A percentile compares a stretch with the other conserved stretches of the same genome.
These are phyloP conservation scores for Smutsia temminckii DNA, from an alignment of 2,797 vertebrate species.

Conservation along the genomic window DNA sequence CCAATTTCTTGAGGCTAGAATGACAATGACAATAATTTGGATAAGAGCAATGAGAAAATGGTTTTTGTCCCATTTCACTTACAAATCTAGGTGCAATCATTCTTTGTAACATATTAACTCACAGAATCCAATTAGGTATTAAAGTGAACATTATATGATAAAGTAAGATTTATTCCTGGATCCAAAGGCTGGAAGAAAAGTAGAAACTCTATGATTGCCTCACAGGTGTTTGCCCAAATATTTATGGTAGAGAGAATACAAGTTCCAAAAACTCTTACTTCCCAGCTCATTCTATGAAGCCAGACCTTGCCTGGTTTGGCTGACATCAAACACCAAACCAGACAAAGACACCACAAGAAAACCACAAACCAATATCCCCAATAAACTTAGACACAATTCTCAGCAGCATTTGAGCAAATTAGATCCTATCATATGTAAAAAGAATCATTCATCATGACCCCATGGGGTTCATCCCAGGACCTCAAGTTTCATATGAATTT, in stretches of 20 bases:
- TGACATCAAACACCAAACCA: neutral
- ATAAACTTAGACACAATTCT: neutral
- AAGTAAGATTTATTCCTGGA: neutral
- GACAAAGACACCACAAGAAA: neutral
- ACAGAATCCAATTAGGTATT: neutral
- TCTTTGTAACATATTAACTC: neutral
- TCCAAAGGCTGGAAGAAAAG: neutral
- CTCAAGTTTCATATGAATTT: neutral
- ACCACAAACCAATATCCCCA: neutral
- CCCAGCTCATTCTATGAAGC: neutral
- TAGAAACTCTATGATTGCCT: neutral
- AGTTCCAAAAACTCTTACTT: neutral
- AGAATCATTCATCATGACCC: neutral
- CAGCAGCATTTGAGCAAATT: neutral
- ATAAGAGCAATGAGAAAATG: neutral
- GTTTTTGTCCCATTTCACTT: neutral
- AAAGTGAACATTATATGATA: neutral
- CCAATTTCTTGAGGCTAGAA: neutral
- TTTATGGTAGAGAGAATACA: neutral
- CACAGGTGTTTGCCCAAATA: neutral
- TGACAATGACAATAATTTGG: neutral
- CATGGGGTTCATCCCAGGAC: neutral
- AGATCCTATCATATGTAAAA: neutral
- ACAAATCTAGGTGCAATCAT: neutral
- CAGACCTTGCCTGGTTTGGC: neutral